A percentile compares a stretch with the other conserved stretches of the same genome.
phyloP scores from a whole-genome alignment of 1,140 invertebrate species.

The Fopius arisanus region DNA sequence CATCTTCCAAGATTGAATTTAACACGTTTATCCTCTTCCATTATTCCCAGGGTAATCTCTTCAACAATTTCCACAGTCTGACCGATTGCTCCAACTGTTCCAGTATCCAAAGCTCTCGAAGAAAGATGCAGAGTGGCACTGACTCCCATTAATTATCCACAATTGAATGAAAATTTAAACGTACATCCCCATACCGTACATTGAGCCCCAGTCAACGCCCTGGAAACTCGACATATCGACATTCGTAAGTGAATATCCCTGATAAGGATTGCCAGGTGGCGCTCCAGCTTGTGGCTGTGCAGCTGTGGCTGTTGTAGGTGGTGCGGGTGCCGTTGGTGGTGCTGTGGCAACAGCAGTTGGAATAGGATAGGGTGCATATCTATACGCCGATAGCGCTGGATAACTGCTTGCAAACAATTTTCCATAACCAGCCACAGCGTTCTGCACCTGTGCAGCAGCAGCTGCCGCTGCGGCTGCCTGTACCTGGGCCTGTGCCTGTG shows the following conservation, averaged over 20 bases:
- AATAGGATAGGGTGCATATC: constrained; percentile 77
- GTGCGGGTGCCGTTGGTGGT: constrained; percentile 63
- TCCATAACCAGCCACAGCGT: constrained; percentile 72
- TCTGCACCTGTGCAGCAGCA: constrained; percentile 70
- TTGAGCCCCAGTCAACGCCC: constrained; percentile 86
- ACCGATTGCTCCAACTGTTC: background rate
- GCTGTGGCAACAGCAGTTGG: constrained; percentile 70
- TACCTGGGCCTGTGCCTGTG: constrained; percentile 67
- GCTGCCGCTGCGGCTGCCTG: constrained; percentile 67
- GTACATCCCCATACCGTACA: constrained; percentile 92
- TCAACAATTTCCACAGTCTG: background rate
- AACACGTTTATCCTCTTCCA: background rate
- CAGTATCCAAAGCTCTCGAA: background rate
- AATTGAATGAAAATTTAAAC: constrained; percentile 65
- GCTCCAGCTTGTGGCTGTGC: constrained; percentile 60
- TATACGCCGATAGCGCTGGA: constrained; percentile 72
- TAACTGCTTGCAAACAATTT: constrained; percentile 70
- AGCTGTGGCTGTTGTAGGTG: constrained; percentile 61
- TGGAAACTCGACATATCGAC: constrained; percentile 92
- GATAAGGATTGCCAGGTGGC: constrained; percentile 75
- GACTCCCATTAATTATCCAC: background rate
- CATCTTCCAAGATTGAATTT: background rate
- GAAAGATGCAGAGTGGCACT: background rate
- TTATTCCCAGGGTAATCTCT: background rate
- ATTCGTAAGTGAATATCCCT: constrained; percentile 84